Conservation (phyloP, 1,140 invertebrate species). For the Matsumurasca onukii region DNA sequence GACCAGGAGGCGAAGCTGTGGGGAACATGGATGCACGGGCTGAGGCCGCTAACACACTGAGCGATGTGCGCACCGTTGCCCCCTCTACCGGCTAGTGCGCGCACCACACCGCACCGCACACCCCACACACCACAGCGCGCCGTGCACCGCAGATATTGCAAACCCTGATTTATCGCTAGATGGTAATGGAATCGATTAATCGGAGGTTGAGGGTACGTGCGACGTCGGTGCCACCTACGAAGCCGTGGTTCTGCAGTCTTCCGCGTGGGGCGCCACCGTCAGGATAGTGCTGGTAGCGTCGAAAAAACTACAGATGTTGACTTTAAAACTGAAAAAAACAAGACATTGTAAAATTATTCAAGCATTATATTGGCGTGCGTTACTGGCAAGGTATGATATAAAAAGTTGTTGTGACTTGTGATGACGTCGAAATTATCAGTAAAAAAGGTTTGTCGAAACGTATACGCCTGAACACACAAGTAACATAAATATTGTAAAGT, state of each 20-base stretch:
- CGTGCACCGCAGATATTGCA: neutral
- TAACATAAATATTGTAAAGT: no score
- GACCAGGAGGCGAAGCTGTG: neutral
- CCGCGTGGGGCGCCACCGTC: neutral
- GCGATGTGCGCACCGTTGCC: neutral
- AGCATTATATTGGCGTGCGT: no score
- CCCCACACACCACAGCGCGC: neutral
- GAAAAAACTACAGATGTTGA: no score
- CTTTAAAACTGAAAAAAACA: no score
- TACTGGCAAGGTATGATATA: no score
- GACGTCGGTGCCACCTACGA: neutral
- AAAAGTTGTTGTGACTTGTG: no score
- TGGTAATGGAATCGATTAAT: constrained; percentile 24
- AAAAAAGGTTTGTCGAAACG: no score
- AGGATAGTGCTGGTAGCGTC: no score
- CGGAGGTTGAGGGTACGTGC: neutral
- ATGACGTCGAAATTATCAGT: no score
- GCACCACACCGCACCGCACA: constrained; percentile 8
- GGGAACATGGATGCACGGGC: neutral
- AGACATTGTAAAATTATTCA: no score
- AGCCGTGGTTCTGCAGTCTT: neutral
- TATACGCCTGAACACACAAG: no score
- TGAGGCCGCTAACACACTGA: neutral
- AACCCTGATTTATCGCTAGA: constrained; percentile 8
- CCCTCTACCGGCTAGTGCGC: neutral